Evolutionary conservation across 1,140 invertebrate genomes (phyloP), one percentile per base, ranked within the genome.

Genomic region (Drosophila nigrodunni): DNA sequence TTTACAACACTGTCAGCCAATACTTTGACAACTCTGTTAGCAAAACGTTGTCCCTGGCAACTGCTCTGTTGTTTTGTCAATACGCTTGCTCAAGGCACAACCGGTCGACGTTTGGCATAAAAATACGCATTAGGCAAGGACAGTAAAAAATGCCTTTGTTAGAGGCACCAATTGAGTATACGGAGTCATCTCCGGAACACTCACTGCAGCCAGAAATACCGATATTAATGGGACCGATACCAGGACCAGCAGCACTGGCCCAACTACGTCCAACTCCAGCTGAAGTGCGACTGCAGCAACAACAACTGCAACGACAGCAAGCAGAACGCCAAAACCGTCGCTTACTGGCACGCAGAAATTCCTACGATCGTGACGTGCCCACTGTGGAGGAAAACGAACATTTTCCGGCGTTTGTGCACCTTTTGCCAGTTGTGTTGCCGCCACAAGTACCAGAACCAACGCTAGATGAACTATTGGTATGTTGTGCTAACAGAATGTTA

Each of bases 381-480:
- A 66, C 71, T 50, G 30, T 55, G 11, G 90, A 91, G 69, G 90
- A 91, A 61, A 77, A 68, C 0, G 83, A 91, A 18, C 75, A 91
- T 43, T 88, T 78, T 57, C 91, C 91, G 87, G 61, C 88, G 6
- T 83, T 87, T 47, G 90, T 91, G 8, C 82, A 92, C 13, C 92
- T 94, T 77, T 82, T 94, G 62, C 93, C 94, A 0, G 94, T 94
- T 46, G 93, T 93, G 7, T 92, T 95, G 74, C 94, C 94, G 2
- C 94, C 94, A 1, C 90, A 92, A 50, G 59, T 71, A 6, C 82
- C 94, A 7, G 94, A 95, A 76, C 92, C 94, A 25, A 94, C 94
- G 11, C 86, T 95, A 10, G 94, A 94, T 67, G 94, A 94, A 77
- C 65, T 95, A 1, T 78, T 95, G 92, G 94, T 94, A 90, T 92